Conservation (phyloP, 2,797 vertebrate genomes). For the Cephalopachus bancanus region DNA sequence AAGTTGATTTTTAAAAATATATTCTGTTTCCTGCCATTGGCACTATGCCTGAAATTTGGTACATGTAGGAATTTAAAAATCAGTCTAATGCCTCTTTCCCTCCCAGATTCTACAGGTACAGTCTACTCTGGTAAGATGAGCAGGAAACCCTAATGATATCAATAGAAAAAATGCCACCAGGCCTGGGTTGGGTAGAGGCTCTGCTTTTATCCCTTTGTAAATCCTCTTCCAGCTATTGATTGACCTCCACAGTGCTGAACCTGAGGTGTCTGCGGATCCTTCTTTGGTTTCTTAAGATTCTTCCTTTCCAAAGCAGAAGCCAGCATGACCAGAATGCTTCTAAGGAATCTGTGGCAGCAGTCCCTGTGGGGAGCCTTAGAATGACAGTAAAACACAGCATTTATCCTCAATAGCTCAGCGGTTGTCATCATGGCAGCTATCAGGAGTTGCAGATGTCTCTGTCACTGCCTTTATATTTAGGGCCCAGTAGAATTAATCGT, state of each 20-base stretch:
- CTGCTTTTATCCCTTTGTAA: slow-evolving; percentile 12
- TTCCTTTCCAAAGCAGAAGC: slow-evolving; percentile 38
- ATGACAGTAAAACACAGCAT: not conserved
- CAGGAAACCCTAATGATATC: slow-evolving; percentile 9
- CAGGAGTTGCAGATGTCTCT: slow-evolving; percentile 52
- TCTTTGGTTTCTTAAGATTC: slow-evolving; percentile 50
- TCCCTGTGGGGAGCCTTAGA: not conserved
- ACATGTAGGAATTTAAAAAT: slow-evolving; percentile 44
- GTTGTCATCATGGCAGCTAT: not conserved
- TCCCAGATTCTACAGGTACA: not conserved
- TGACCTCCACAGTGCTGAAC: not conserved
- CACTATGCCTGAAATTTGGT: slow-evolving; percentile 54
- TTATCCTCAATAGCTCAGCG: slow-evolving; percentile 1
- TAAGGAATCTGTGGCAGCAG: not conserved
- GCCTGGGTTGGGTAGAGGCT: not conserved
- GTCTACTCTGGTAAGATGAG: not conserved
- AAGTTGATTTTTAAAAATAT: not conserved
- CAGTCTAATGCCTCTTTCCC: slow-evolving; percentile 1
- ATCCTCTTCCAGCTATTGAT: slow-evolving; percentile 23
- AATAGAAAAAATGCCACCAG: slow-evolving; percentile 2
- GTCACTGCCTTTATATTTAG: slow-evolving; percentile 37
- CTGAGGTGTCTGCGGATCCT: slow-evolving; percentile 24
- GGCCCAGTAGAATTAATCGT: slow-evolving; percentile 4
- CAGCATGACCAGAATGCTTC: not conserved
- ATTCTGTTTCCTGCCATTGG: slow-evolving; percentile 39